Evolutionary conservation across 2,888 invertebrate species (phyloP).

Genomic region (Mythimna impura): DNA sequence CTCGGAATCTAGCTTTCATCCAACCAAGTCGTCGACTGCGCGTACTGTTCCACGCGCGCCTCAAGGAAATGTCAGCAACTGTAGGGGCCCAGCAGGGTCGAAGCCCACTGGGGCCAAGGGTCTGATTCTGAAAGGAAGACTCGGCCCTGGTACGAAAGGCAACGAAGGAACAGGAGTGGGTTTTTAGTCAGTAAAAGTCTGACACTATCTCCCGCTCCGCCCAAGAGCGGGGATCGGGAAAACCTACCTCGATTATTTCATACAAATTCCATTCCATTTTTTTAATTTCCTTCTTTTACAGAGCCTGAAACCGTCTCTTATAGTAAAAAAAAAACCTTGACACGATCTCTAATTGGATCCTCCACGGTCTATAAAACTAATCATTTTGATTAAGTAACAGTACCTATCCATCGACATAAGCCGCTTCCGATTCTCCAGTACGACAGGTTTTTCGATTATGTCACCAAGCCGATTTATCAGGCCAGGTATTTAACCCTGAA

Average conservation of each 20-base stretch:
- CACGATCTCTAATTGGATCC: conserved; percentile 8
- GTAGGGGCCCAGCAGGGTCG: too few relatives aligned
- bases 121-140: too few relatives aligned
- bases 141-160: too few relatives aligned
- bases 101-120: too few relatives aligned
- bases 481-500: conserved; percentile 42
- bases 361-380: conserved; percentile 11
- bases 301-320: neutral
- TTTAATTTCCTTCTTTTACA: neutral
- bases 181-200: too few relatives aligned
- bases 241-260: neutral
- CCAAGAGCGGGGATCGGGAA: too few relatives aligned
- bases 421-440: conserved; percentile 6
- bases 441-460: conserved; percentile 34
- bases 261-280: neutral
- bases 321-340: neutral
- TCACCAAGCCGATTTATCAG: conserved; percentile 39
- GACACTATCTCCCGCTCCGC: too few relatives aligned
- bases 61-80: too few relatives aligned
- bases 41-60: too few relatives aligned
- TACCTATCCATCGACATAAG: conserved; percentile 14
- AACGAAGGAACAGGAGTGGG: too few relatives aligned
- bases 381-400: conserved; percentile 1
- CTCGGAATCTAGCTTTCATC: too few relatives aligned
- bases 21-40: too few relatives aligned